Percentiles rank a stretch among this genome's conserved stretches.
These are phyloP conservation scores for Coreius guichenoti DNA, from an alignment of 2,797 vertebrate species.

Conservation along the genomic window DNA sequence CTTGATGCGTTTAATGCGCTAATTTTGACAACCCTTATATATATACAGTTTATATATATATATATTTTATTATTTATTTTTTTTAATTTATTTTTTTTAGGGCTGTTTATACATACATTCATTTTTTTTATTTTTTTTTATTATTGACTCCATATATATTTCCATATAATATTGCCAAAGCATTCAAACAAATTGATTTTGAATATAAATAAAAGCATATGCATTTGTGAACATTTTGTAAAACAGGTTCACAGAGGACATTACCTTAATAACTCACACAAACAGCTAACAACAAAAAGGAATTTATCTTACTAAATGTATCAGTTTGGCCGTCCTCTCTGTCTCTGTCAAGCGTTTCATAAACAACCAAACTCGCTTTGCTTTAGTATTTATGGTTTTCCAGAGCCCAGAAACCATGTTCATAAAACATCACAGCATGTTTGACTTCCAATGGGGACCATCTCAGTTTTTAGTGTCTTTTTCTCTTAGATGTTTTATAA, in stretches of 20 bases:
- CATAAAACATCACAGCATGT: slow-evolving; percentile 37
- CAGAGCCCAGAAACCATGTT: slow-evolving; percentile 4
- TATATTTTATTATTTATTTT: no score
- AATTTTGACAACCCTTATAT: no score
- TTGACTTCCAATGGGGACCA: slow-evolving; percentile 6
- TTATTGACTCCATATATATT: no score
- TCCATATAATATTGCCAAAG: neutral
- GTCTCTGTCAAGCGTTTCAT: slow-evolving; percentile 46
- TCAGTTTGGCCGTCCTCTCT: slow-evolving; percentile 30
- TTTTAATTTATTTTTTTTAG: no score
- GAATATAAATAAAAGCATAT: neutral
- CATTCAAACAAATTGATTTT: neutral
- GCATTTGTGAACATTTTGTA: neutral
- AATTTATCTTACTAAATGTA: slow-evolving; percentile 28
- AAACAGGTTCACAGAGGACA: neutral
- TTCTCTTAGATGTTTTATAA: slow-evolving; percentile 29
- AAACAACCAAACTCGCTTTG: slow-evolving; percentile 40
- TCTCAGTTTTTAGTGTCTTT: slow-evolving; percentile 19
- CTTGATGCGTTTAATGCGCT: no score
- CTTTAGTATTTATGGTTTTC: slow-evolving; percentile 23
- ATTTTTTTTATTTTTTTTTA: no score
- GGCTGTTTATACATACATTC: no score
- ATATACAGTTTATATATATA: no score
- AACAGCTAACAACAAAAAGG: neutral
- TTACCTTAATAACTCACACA: neutral